Base-by-base conservation (phyloP, 2,113 vertebrate genomes). In the Theristicus caerulescens region DNA sequence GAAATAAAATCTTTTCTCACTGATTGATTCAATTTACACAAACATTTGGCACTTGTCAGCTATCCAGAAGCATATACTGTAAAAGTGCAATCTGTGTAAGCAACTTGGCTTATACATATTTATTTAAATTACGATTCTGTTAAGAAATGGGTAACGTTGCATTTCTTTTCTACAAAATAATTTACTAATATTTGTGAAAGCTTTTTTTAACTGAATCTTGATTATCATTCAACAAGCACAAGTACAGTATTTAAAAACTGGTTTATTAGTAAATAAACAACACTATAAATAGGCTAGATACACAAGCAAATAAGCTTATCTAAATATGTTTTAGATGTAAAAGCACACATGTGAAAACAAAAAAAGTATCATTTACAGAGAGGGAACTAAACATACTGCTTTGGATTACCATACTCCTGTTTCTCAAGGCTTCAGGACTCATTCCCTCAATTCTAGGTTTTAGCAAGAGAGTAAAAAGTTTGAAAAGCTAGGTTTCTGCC, bases 251-350 rank as follows among this genome's bases (percentile, higher is more conserved):
- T 93, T 90, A 17, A 57, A 82, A 94, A 86, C 12, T 46, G 25
- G 27, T 86, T 88, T 95, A 92, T 91, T 91, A 83, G 82, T 94
- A 94, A 92, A 89, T 86, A 95, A 93, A 79, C 78, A 87, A 26
- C 25, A 69, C 36, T 81, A 94, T 42, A 92, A 94, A 94, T 20
- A 91, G 69, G 59, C 38, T 51, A 82, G 54, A 83, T 57, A 88
- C 36, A 92, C 11, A 77, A 92, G 74, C 26, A 94, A 93, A 70
- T 58, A 94, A 81, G 46, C 27, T 83, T 73, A 78, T 86, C 80
- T 92, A 86, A 92, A 51, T 73, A 92, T 12, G 40, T 67, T 82
- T 79, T 67, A 86, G 47, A 89, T 71, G 29, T 78, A 91, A 73
- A 92, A 86, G 24, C 38, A 69, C 12, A 24, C 18, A 80, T 8